Conservation (phyloP, 2,888 invertebrate genomes). For the Odontocerum albicorne region DNA sequence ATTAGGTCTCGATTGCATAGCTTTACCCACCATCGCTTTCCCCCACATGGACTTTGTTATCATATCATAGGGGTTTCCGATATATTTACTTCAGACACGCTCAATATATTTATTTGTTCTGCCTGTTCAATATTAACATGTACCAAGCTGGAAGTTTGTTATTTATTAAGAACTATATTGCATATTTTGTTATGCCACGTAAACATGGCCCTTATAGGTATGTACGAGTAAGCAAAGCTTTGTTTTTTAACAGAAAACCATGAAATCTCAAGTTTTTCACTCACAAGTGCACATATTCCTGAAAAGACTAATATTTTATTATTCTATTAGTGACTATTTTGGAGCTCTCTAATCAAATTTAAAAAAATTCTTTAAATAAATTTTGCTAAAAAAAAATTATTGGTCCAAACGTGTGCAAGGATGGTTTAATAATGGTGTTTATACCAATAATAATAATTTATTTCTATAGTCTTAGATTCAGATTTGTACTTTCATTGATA, state of each 20-base stretch:
- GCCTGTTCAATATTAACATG: neutral
- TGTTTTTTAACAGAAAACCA: constrained; percentile 10
- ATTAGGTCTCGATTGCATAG: neutral
- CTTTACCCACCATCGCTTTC: neutral
- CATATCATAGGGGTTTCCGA: neutral
- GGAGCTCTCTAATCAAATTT: too few relatives aligned
- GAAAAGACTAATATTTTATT: too few relatives aligned
- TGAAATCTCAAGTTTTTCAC: constrained; percentile 14
- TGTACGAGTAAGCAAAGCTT: constrained; percentile 1
- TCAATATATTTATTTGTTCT: neutral
- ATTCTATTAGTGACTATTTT: too few relatives aligned
- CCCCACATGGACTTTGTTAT: neutral
- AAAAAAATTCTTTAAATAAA: too few relatives aligned
- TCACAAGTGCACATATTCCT: neutral
- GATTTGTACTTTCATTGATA: too few relatives aligned
- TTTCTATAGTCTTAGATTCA: too few relatives aligned
- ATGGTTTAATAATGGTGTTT: too few relatives aligned
- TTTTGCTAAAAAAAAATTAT: too few relatives aligned
- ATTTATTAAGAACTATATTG: constrained; percentile 9
- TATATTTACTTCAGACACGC: neutral
- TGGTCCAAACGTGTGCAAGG: too few relatives aligned
- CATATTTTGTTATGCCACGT: constrained; percentile 5
- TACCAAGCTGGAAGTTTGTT: neutral
- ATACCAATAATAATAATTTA: too few relatives aligned
- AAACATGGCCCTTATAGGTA: neutral